These are phyloP conservation scores for Callithrix jacchus DNA, from an alignment of 2,113 vertebrate genomes.

Conservation along the genomic window DNA sequence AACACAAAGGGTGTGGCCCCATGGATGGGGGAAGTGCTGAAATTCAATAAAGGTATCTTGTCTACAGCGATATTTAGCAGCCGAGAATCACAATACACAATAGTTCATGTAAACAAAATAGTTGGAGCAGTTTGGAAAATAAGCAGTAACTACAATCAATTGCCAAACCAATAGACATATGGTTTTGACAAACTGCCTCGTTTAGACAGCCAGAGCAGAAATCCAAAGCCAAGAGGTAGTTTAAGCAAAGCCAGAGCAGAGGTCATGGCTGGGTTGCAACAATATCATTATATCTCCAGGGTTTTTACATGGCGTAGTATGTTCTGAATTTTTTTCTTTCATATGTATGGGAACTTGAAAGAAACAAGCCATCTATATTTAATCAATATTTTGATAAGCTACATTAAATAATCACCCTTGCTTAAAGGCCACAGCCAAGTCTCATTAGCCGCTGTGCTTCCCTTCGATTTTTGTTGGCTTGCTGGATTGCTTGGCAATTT, in stretches of 20 bases:
- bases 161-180: background rate
- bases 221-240: background rate
- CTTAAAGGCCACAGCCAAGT: conserved; percentile 43
- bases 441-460: conserved; percentile 51
- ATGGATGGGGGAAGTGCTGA: background rate
- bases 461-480: background rate
- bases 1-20: background rate
- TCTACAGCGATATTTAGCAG: background rate
- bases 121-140: background rate
- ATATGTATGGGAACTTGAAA: background rate
- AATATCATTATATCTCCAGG: background rate
- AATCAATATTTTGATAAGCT: conserved; percentile 37
- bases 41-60: background rate
- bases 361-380: background rate
- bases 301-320: background rate
- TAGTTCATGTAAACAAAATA: background rate
- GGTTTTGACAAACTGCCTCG: background rate
- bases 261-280: background rate
- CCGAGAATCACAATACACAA: background rate
- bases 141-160: background rate
- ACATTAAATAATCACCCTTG: conserved; percentile 60
- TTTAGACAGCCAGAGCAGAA: background rate
- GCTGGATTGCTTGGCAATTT: conserved; percentile 9
- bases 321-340: background rate
- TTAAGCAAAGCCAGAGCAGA: conserved; percentile 50